Conservation (phyloP, 2,888 invertebrate genomes). For the Melieria omissa region DNA sequence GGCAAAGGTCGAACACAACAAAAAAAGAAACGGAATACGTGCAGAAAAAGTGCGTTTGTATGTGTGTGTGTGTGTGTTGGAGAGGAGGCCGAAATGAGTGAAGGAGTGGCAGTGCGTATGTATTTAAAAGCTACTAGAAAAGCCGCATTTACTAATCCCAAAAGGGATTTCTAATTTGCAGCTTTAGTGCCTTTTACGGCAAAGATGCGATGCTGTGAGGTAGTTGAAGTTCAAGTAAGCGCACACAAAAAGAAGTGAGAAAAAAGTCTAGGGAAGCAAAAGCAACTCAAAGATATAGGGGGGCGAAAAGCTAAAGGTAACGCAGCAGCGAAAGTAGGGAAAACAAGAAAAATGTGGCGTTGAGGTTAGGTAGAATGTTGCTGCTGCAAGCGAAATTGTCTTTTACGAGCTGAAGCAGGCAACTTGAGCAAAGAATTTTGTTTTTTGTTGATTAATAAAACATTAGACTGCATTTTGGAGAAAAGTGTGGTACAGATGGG, state of each 20-base stretch:
- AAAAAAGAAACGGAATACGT: constrained; percentile 27
- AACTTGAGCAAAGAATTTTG: not conserved
- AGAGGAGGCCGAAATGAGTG: not conserved
- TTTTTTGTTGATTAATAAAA: constrained; percentile 13
- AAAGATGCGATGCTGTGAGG: not conserved
- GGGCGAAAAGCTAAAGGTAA: too few relatives aligned
- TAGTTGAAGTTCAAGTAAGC: too few relatives aligned
- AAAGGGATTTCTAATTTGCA: constrained; percentile 55
- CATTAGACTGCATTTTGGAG: not conserved
- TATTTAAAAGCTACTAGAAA: constrained; percentile 45
- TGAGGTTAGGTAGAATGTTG: not conserved
- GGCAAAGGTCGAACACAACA: constrained; percentile 10
- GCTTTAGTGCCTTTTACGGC: constrained; percentile 41
- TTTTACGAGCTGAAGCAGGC: constrained; percentile 10
- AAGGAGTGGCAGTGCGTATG: constrained; percentile 2
- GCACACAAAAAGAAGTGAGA: not conserved
- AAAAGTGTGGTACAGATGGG: too few relatives aligned
- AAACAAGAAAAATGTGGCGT: too few relatives aligned
- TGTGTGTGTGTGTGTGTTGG: constrained; percentile 19
- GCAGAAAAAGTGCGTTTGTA: constrained; percentile 39
- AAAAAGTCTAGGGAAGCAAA: not conserved
- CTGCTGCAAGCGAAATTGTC: constrained; percentile 6
- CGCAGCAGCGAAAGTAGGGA: too few relatives aligned
- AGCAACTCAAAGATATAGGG: not conserved
- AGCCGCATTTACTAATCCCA: constrained; percentile 48